phyloP scores from a whole-genome alignment of 2,797 vertebrate species.

The Zonotrichia albicollis region DNA sequence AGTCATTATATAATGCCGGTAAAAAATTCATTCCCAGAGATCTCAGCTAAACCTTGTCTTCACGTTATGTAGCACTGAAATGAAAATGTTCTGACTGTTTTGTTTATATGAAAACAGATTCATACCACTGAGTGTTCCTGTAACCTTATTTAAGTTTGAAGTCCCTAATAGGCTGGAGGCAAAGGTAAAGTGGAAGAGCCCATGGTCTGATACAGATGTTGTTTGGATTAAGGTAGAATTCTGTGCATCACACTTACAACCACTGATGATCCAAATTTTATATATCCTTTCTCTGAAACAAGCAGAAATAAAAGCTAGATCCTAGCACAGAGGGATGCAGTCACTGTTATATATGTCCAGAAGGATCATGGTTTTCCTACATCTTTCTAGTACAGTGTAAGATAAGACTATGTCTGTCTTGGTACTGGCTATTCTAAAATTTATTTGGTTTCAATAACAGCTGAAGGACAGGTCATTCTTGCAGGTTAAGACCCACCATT shows the following conservation, averaged over 20 bases:
- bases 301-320: not conserved
- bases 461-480: not conserved
- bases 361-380: not conserved
- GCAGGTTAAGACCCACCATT: not conserved
- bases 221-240: conserved; percentile 19
- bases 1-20: not conserved
- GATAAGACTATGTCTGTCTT: not conserved
- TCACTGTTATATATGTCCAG: not conserved
- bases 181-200: not conserved
- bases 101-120: not conserved
- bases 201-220: not conserved
- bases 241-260: not conserved
- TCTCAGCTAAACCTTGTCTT: not conserved
- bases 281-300: not conserved
- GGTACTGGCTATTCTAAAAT: not conserved
- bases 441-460: not conserved
- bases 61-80: not conserved
- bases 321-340: not conserved
- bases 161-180: not conserved
- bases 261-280: not conserved
- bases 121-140: not conserved
- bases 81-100: not conserved
- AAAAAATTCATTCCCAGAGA: conserved; percentile 6
- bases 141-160: not conserved
- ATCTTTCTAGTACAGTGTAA: not conserved